Percentiles rank a stretch among this genome's conserved stretches.
phyloP scores from a whole-genome alignment of 92 coral and sea anemone genomes.

The Micromussa lordhowensis region DNA sequence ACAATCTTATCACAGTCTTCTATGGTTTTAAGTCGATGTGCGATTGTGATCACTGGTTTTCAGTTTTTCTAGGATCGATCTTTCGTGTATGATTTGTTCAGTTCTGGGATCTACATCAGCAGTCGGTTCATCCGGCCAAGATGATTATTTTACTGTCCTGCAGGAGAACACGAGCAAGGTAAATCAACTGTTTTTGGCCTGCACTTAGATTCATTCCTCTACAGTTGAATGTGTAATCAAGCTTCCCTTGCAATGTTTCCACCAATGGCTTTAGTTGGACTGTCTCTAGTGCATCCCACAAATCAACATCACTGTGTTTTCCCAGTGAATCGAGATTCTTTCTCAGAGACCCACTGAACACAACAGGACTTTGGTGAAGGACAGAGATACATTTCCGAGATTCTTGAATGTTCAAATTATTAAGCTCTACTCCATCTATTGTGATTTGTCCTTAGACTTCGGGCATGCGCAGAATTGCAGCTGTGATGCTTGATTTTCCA shows the following conservation, averaged over 20 bases:
- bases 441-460: conserved; percentile 30
- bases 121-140: conserved; percentile 47
- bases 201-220: conserved; percentile 42
- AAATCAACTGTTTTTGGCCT: conserved; percentile 43
- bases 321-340: conserved; percentile 41
- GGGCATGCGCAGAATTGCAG: conserved; percentile 43
- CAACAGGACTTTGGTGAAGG: conserved; percentile 36
- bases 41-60: conserved; percentile 32
- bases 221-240: conserved; percentile 2
- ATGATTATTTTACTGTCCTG: conserved; percentile 28
- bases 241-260: conserved; percentile 26
- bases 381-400: conserved; percentile 36
- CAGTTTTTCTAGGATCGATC: conserved; percentile 43
- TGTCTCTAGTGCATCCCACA: conserved; percentile 38
- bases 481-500: conserved; percentile 45
- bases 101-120: conserved; percentile 45
- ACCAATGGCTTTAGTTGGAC: conserved; percentile 38
- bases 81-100: conserved; percentile 46
- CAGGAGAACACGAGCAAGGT: conserved; percentile 39
- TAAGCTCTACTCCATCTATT: conserved; percentile 34
- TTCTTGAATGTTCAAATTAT: conserved; percentile 25
- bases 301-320: conserved; percentile 30
- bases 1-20: conserved; percentile 47
- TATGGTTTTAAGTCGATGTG: conserved; percentile 32
- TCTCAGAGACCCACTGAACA: conserved; percentile 46